Evolutionary conservation across 2,113 vertebrate genomes (phyloP), one percentile per base, ranked within the genome.

Genomic region (Toxotes chatareus): DNA sequence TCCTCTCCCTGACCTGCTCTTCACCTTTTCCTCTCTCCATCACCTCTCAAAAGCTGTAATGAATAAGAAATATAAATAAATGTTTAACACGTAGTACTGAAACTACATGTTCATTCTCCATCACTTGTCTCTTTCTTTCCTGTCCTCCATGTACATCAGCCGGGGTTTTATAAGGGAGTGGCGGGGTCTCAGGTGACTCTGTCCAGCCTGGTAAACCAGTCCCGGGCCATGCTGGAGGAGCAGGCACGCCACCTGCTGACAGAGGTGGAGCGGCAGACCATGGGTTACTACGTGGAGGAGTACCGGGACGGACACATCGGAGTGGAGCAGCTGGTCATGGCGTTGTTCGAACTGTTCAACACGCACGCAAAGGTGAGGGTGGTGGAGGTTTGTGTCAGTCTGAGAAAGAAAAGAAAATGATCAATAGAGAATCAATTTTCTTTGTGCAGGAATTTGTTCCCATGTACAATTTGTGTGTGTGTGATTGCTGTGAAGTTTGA

Each of bases 201-300:
- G 91, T 97, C 96, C 94, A 99, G 95, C 93, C 92, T 99, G 93
- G 96, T 97, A 85, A 98, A 97, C 95, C 98, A 99, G 93, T 96
- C 95, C 0, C 93, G 97, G 0, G 96, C 95, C 38, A 95, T 98
- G 94, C 94, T 99, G 93, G 98, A 99, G 85, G 98, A 99, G 76
- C 97, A 97, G 86, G 97, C 97, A 0, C 94, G 97, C 27, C 97
- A 97, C 79, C 94, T 99, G 77, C 95, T 99, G 89, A 98, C 95
- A 0, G 97, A 96, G 13, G 93, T 93, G 3, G 98, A 99, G 85
- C 80, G 95, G 0, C 94, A 96, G 53, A 99, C 98, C 86, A 97
- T 99, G 98, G 95, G 87, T 62, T 99, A 99, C 94, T 99, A 99
- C 90, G 93, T 99, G 82, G 96, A 98, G 7, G 97, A 99, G 94